A percentile compares a stretch with the other conserved stretches of the same genome.
These are phyloP conservation scores for Rosalia funebris DNA, from an alignment of 2,888 invertebrate genomes.

Conservation along the genomic window DNA sequence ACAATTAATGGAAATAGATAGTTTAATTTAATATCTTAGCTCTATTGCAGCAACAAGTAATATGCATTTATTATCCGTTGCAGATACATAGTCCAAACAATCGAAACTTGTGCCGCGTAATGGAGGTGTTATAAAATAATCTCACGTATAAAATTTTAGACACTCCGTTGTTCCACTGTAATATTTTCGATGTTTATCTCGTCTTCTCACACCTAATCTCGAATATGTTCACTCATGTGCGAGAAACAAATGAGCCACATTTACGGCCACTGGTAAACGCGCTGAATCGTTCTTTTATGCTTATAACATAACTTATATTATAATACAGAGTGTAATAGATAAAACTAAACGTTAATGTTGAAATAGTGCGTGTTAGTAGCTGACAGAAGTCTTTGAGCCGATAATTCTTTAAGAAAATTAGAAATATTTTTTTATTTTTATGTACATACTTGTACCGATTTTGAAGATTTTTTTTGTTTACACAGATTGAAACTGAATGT, in stretches of 20 bases:
- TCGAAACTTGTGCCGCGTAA: neutral
- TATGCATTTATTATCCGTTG: neutral
- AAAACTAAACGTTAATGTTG: neutral
- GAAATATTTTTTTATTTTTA: too few species aligned
- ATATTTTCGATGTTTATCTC: constrained; percentile 4
- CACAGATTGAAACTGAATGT: too few species aligned
- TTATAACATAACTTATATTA: too few species aligned
- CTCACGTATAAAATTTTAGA: neutral
- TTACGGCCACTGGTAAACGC: neutral
- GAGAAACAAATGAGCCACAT: neutral
- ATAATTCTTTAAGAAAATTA: too few species aligned
- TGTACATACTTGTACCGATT: too few species aligned
- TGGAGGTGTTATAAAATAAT: constrained; percentile 6
- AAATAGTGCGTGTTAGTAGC: neutral
- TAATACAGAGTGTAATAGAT: neutral
- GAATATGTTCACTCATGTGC: neutral
- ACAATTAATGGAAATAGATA: neutral
- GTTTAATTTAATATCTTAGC: neutral
- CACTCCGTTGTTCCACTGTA: neutral
- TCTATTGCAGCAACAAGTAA: too few species aligned
- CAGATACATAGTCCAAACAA: too few species aligned
- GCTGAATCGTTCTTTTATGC: neutral
- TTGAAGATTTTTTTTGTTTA: too few species aligned
- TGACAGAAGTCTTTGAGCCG: too few species aligned
- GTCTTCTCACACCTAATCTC: neutral